Evolutionary conservation across 2,113 vertebrate species (phyloP).

Genomic region (Atractosteus spatula): DNA sequence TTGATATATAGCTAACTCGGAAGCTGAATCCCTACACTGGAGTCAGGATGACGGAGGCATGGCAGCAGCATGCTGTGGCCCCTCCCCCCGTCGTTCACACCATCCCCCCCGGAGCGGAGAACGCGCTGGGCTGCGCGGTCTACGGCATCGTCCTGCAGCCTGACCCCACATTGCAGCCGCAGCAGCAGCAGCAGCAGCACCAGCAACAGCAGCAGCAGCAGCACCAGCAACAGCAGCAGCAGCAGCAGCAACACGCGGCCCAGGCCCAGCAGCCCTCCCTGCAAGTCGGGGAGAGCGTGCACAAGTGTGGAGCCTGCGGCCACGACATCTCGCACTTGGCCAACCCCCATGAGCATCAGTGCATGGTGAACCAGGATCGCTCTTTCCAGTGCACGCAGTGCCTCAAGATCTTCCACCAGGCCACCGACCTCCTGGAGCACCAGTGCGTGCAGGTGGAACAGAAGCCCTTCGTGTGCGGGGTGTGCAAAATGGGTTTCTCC

Average conservation of each 20-base stretch:
- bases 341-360: conserved; percentile 93
- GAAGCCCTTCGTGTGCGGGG: conserved; percentile 94
- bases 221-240: conserved; percentile 56
- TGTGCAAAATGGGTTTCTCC: conserved; percentile 98
- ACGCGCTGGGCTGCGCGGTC: conserved; percentile 85
- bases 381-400: conserved; percentile 98
- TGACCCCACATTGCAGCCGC: conserved; percentile 72
- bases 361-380: conserved; percentile 86
- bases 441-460: conserved; percentile 96
- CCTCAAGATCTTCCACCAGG: conserved; percentile 96
- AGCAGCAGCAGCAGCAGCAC: conserved; percentile 62
- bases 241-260: conserved; percentile 54
- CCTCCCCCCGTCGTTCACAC: conserved; percentile 82
- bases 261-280: conserved; percentile 40
- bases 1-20: neutral
- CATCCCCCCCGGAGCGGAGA: conserved; percentile 79
- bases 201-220: conserved; percentile 52
- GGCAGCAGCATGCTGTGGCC: conserved; percentile 78
- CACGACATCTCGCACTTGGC: conserved; percentile 88
- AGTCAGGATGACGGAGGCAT: conserved; percentile 70
- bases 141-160: conserved; percentile 93
- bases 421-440: conserved; percentile 91
- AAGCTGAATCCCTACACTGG: conserved; percentile 69
- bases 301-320: conserved; percentile 89
- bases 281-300: conserved; percentile 72